Base-by-base conservation (phyloP, 2,888 invertebrate species). In the Drosophila anomelani region DNA sequence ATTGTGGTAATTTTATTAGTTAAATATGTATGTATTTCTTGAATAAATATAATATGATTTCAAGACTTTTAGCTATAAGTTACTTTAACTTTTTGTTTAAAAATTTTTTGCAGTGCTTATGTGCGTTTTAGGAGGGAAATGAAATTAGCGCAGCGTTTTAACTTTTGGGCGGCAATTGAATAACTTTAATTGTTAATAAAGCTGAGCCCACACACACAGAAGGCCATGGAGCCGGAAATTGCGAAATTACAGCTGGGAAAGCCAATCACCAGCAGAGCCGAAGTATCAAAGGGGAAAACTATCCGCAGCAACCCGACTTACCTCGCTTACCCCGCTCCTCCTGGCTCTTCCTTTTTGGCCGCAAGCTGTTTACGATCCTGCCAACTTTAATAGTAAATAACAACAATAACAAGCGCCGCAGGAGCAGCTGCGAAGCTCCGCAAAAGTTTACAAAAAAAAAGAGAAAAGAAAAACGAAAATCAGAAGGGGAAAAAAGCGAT, bases 311-410 rank as follows among this genome's bases (percentile, higher is more conserved):
- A 3, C 15, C 34, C 34, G 32, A 32, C 51, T 20, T 4, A 7
- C 1, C 17, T 7, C 29, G 12, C 49, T 5, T 63, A 78, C 62
- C 53, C 15, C 23, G n/a, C 47, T 29, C 29, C n/a, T n/a, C 55
- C 44, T 17, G 38, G 34, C 34, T 36, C 51, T 80, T 68, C 56
- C 34, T 12, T 20, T 41, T 34, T 56, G 70, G 64, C 83, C 80
- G 49, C 83, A 51, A 75, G 87, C 85, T 82, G 87, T 81, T 81
- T 87, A 69, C 85, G 80, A 77, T 68, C 54, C 70, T 55, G 56
- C 66, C 72, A 84, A 88, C 84, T 86, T 86, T 86, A 75, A 84
- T 79, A 84, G 89, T 85, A 86, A 88, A 85, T 79, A 85, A 79
- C 81, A 85, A 85, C 79, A 77, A 80, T 76, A 86, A 79, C 79